phyloP scores from a whole-genome alignment of 2,797 vertebrate species.

The Coendou prehensilis region DNA sequence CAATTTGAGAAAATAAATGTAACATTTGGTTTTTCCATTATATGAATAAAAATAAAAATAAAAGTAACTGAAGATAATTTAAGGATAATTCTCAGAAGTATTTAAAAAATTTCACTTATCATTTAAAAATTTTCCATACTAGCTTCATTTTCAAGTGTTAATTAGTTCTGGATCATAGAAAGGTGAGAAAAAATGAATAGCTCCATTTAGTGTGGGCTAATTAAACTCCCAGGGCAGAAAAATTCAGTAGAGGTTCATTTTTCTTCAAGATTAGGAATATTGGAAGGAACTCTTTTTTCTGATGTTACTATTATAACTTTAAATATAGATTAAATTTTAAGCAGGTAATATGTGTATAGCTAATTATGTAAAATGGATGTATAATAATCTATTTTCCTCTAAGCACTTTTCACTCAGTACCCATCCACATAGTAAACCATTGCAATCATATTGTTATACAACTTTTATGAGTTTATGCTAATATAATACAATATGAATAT shows the following conservation, averaged over 20 bases:
- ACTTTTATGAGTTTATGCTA: neutral
- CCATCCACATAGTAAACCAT: neutral
- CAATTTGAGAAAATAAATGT: neutral
- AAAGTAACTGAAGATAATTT: neutral
- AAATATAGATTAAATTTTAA: conserved; percentile 18
- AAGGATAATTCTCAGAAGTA: neutral
- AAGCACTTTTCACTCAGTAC: neutral
- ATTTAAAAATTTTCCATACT: neutral
- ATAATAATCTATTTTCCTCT: neutral
- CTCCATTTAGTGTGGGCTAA: neutral
- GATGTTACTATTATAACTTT: neutral
- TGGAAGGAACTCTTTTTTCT: neutral
- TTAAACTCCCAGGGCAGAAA: neutral
- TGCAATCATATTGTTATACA: neutral
- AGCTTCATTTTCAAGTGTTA: neutral
- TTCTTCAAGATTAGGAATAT: neutral
- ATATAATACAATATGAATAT: neutral
- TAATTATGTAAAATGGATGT: neutral
- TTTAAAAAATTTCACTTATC: neutral
- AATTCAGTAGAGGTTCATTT: neutral
- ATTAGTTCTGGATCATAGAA: conserved; percentile 10
- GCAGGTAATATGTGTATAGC: neutral
- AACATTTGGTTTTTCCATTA: neutral
- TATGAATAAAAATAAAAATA: neutral
- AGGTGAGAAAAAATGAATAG: neutral